Conservation (phyloP, 2,113 vertebrate species). For the Gavia stellata region DNA sequence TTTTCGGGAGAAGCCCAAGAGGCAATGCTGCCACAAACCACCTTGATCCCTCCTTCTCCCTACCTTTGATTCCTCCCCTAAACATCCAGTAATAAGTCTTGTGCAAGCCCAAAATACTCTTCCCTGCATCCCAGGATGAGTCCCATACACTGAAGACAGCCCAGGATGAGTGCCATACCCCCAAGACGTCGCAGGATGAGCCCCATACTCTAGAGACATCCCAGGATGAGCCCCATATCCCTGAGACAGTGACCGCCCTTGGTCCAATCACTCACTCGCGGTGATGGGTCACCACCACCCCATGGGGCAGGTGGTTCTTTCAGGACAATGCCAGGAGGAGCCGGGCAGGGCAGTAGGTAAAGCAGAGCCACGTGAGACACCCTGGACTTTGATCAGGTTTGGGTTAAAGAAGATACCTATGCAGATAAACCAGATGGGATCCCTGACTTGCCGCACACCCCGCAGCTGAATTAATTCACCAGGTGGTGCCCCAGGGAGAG, state of each 20-base stretch:
- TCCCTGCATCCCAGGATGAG: background rate
- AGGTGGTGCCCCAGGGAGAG: background rate
- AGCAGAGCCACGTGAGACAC: background rate
- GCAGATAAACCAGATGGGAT: rapidly evolving
- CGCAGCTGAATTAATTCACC: background rate
- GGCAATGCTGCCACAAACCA: rapidly evolving
- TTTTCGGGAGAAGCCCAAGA: background rate
- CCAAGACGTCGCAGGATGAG: background rate
- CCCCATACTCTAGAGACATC: background rate
- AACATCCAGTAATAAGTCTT: rapidly evolving
- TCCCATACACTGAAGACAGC: background rate
- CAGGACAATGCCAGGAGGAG: background rate
- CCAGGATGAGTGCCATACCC: background rate
- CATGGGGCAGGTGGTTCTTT: rapidly evolving
- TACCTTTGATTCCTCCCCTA: background rate
- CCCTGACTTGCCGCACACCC: background rate
- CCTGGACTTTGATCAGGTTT: background rate
- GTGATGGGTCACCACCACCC: background rate
- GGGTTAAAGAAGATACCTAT: background rate
- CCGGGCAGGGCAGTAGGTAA: background rate
- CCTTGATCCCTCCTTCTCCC: background rate
- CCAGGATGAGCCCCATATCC: background rate
- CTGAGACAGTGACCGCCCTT: background rate
- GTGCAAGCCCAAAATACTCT: background rate
- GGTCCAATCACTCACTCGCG: rapidly evolving